These are phyloP conservation scores for Rhabditoides inermis DNA, from an alignment of 2,888 invertebrate species.

Conservation along the genomic window DNA sequence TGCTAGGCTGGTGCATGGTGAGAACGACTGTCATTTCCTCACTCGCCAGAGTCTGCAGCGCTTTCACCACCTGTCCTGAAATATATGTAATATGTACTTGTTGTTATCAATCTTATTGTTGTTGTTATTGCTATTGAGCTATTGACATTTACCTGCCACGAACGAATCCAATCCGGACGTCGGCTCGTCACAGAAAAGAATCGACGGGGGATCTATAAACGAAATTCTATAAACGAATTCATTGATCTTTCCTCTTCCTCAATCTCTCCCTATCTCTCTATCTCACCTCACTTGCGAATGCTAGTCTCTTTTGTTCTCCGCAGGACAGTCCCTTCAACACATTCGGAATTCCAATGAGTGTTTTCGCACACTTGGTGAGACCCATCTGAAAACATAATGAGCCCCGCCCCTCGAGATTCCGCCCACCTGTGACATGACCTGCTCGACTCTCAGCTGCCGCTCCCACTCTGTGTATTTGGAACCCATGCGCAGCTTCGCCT, in stretches of 20 bases:
- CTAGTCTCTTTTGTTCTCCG: conserved; percentile 81
- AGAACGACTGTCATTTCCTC: conserved; percentile 79
- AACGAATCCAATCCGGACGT: conserved; percentile 58
- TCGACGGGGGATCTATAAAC: conserved; percentile 58
- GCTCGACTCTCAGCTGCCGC: conserved; percentile 65
- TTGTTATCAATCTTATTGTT: too few relatives aligned
- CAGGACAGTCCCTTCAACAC: conserved; percentile 79
- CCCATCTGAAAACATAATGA: conserved; percentile 62
- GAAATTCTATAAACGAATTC: conserved; percentile 49
- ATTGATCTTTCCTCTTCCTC: not conserved
- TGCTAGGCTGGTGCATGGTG: conserved; percentile 89
- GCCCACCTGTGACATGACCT: conserved; percentile 56
- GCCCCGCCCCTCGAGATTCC: not conserved
- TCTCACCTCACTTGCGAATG: conserved; percentile 79
- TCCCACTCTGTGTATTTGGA: conserved; percentile 62
- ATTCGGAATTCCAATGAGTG: conserved; percentile 68
- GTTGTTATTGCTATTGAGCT: too few relatives aligned
- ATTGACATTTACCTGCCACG: conserved; percentile 40
- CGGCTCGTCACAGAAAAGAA: conserved; percentile 59
- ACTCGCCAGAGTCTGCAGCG: conserved; percentile 27
- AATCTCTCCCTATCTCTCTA: not conserved
- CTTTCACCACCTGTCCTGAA: conserved; percentile 29
- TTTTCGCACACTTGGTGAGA: conserved; percentile 65
- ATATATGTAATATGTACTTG: not conserved
- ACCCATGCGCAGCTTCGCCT: conserved; percentile 71